A percentile compares a stretch with the other conserved stretches of the same genome.
These are phyloP conservation scores for Acanthopleura granulata DNA, from an alignment of 2,888 invertebrate genomes.

Conservation along the genomic window DNA sequence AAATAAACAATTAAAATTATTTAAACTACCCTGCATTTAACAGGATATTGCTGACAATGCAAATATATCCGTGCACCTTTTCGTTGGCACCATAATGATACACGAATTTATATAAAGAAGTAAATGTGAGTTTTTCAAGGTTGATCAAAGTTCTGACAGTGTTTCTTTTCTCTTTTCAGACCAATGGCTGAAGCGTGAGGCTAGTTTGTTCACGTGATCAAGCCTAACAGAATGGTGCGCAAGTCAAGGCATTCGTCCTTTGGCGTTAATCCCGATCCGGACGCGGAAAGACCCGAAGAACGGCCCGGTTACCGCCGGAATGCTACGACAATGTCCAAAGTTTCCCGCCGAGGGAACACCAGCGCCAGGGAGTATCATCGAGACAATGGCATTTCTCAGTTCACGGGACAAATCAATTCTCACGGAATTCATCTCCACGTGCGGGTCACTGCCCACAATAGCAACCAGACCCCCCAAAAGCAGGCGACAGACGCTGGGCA, in stretches of 20 bases:
- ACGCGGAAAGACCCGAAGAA: constrained; percentile 2
- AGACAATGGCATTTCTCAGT: background rate
- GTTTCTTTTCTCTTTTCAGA: too few species aligned
- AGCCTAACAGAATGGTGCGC: constrained; percentile 1
- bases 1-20: too few species aligned
- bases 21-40: too few species aligned
- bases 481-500: background rate
- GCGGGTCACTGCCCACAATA: background rate
- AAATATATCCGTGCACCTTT: too few species aligned
- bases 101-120: too few species aligned
- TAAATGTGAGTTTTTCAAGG: too few species aligned
- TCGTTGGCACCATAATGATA: too few species aligned
- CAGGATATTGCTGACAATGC: too few species aligned
- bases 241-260: background rate
- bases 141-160: too few species aligned
- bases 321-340: constrained; percentile 13
- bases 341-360: background rate
- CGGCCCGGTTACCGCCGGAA: background rate
- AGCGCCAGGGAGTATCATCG: background rate
- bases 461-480: background rate
- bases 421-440: constrained; percentile 14
- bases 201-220: too few species aligned
- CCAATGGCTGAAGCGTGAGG: too few species aligned
- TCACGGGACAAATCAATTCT: constrained; percentile 6
- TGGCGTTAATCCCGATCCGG: background rate